phyloP scores from a whole-genome alignment of 35 echinoderm and acorn worm species.

The Lytechinus pictus region DNA sequence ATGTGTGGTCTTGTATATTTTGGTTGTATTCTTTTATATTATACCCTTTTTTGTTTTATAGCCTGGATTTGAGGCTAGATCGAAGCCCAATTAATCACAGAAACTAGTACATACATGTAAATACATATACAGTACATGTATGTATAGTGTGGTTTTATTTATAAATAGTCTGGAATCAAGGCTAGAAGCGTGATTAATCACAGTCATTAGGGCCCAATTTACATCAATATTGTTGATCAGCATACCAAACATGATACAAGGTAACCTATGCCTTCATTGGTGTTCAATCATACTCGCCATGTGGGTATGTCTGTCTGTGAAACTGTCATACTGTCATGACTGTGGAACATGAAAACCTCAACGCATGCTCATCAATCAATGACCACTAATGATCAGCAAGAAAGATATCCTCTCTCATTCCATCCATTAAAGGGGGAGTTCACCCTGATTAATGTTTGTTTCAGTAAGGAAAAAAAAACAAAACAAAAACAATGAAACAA shows the following conservation, averaged over 20 bases:
- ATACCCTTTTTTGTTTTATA: too few species aligned
- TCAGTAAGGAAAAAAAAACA: too few species aligned
- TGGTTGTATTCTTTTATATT: too few species aligned
- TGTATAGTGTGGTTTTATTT: not conserved
- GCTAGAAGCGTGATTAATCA: constrained; percentile 31
- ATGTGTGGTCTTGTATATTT: too few species aligned
- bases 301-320: not conserved
- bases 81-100: too few species aligned
- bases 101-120: too few species aligned
- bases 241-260: not conserved
- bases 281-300: constrained; percentile 24
- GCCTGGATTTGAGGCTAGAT: too few species aligned
- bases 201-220: constrained; percentile 7
- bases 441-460: too few species aligned
- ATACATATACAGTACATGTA: not conserved
- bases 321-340: not conserved
- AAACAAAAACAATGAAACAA: too few species aligned
- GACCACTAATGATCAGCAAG: not conserved
- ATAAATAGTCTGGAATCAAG: not conserved
- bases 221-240: not conserved
- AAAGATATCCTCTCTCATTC: not conserved
- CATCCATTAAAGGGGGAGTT: not conserved
- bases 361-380: not conserved
- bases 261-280: not conserved
- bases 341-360: not conserved